Evolutionary conservation across 2,888 invertebrate species (phyloP), one percentile per base, ranked within the genome.

Genomic region (Palloptera scutellata): DNA sequence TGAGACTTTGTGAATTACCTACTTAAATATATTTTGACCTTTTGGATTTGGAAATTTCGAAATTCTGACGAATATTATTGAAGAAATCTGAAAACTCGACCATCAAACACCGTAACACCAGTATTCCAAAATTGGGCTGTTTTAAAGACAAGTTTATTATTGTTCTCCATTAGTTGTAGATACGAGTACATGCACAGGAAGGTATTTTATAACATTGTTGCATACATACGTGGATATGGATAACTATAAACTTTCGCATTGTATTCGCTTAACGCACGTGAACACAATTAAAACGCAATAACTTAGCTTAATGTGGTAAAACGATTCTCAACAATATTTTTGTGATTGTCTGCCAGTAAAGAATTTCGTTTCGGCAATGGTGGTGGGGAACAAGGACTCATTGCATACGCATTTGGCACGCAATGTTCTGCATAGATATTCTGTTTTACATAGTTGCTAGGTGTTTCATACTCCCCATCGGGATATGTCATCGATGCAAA

Each of bases 291-390:
- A 1, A 53, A 19, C 53, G 42, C 43, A 43, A 30, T 6, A 20
- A 45, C 9, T 51, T 63, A 43, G 2, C 53, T 53, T 8, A 11
- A 11, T 64, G 55, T 72, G 0, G 63, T 59, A 20, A 69, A 70
- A 15, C 70, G 67, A 65, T 71, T 71, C 10, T 64, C 54, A 1
- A 69, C 51, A 10, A 70, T 1, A 11, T 63, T 70, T 4, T 15
- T 17, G 6, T 60, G 66, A 52, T 67, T 70, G 69, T 75, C 77
- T 70, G 76, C 68, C 69, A 74, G 53, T 72, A 75, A 63, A 52
- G 73, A 71, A 78, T 83, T 83, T 8, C 83, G 78, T 70, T 83
- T 83, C 0, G 83, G 83, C 58, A 83, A 64, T 1, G 83, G 83
- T 13, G 83, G 83, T 11, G 83, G 83, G 6, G 78, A 75, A 8